Percentiles rank a stretch among this genome's conserved stretches.
Evolutionary conservation across 2,797 vertebrate genomes (phyloP).

Genomic region (Hyperoplus immaculatus): DNA sequence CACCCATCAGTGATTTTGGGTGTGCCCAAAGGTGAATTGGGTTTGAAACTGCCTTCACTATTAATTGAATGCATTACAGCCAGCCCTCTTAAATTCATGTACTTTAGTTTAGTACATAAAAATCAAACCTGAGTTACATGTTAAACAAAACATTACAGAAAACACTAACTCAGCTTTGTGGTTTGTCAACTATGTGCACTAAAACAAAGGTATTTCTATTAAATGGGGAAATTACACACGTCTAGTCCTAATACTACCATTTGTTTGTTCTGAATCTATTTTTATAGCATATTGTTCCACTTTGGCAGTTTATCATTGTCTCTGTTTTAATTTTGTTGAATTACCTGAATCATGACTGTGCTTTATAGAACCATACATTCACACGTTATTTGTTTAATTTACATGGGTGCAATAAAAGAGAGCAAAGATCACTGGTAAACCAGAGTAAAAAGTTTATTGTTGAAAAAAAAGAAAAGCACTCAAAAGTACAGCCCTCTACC

Average conservation of each 20-base stretch:
- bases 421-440: background rate
- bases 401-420: background rate
- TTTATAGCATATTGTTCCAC: background rate
- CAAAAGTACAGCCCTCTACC: constrained; percentile 53
- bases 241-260: background rate
- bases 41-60: background rate
- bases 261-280: background rate
- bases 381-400: background rate
- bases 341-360: background rate
- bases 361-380: background rate
- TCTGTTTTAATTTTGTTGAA: background rate
- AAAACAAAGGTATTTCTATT: background rate
- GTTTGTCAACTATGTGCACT: background rate
- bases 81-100: background rate
- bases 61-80: background rate
- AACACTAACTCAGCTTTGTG: background rate
- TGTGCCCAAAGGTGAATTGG: background rate
- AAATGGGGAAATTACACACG: background rate
- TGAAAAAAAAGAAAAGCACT: constrained; percentile 13
- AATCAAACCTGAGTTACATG: background rate
- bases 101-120: background rate
- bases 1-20: background rate
- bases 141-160: background rate
- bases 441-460: constrained; percentile 76
- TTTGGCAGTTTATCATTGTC: background rate